phyloP scores from a whole-genome alignment of 2,888 invertebrate species.

The Chalcosyrphus nemorum region DNA sequence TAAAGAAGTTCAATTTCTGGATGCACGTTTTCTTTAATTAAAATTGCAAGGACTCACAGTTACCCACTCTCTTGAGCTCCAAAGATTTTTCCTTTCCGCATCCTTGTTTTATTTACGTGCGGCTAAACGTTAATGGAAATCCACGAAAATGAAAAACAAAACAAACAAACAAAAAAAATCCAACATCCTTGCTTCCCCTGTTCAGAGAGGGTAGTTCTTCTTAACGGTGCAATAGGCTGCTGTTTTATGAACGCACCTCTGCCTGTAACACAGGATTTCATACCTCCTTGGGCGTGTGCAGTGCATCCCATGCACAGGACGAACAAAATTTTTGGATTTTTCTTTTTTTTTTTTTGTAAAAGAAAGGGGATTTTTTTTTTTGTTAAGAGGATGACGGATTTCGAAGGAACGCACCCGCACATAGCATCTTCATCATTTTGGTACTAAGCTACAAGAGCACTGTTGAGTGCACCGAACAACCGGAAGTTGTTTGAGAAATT shows the following conservation, averaged over 20 bases:
- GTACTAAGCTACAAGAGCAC: background rate
- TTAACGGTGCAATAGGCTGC: background rate
- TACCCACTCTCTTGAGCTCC: background rate
- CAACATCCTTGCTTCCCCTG: background rate
- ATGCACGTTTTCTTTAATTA: conserved; percentile 54
- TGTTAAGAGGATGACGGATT: conserved; percentile 41
- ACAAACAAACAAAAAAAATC: background rate
- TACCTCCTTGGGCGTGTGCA: background rate
- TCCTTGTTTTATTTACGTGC: conserved; percentile 51
- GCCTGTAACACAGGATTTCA: background rate
- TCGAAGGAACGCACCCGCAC: background rate
- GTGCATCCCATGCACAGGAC: background rate
- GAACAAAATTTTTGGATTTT: background rate
- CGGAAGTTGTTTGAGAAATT: conserved; percentile 9
- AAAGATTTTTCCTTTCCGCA: background rate
- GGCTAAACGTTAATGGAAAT: conserved; percentile 50
- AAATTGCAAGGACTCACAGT: conserved; percentile 43
- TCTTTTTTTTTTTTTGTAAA: background rate
- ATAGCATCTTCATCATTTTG: background rate
- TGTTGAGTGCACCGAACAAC: background rate
- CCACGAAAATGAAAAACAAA: conserved; percentile 26
- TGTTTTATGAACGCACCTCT: background rate
- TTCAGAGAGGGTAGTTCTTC: background rate
- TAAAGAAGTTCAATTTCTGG: conserved; percentile 43
- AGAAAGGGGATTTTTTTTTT: too few relatives aligned